Evolutionary conservation across 23 tunicate genomes (phyloP).

Genomic region (Trididemnum miniatum): DNA sequence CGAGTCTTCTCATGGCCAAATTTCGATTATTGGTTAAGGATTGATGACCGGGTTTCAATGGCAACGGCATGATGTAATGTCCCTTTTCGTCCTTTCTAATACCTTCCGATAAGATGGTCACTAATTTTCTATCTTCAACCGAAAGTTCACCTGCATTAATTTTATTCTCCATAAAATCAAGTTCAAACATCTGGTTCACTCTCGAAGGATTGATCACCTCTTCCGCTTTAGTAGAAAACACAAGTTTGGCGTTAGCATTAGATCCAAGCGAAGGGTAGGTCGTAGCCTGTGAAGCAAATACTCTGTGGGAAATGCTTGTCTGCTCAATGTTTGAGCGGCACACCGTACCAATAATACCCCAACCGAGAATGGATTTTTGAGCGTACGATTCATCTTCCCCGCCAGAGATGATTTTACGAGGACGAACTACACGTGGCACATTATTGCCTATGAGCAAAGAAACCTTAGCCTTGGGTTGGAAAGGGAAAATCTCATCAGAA

Average conservation of each 20-base stretch:
- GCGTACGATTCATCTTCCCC: constrained; percentile 27
- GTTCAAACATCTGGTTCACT: not conserved
- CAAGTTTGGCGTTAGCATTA: not conserved
- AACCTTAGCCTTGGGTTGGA: not conserved
- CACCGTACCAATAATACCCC: constrained; percentile 26
- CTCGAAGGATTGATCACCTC: not conserved
- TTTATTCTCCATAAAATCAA: not conserved
- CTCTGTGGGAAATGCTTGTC: not conserved
- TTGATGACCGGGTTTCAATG: not conserved
- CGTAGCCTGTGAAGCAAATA: not conserved
- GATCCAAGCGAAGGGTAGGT: not conserved
- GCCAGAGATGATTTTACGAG: constrained; percentile 8
- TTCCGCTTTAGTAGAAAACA: not conserved
- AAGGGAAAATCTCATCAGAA: not conserved
- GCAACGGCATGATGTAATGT: not conserved
- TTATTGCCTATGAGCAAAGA: constrained; percentile 18
- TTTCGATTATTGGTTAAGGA: not conserved
- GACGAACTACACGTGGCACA: constrained; percentile 14
- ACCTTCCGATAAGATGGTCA: not conserved
- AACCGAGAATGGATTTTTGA: constrained; percentile 17
- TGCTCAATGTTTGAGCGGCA: not conserved
- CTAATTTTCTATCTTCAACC: not conserved
- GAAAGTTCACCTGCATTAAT: not conserved
- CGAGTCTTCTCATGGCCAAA: not conserved
- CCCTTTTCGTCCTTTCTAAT: not conserved